phyloP scores from a whole-genome alignment of 2,888 invertebrate genomes.

The Idaea dimidiata region DNA sequence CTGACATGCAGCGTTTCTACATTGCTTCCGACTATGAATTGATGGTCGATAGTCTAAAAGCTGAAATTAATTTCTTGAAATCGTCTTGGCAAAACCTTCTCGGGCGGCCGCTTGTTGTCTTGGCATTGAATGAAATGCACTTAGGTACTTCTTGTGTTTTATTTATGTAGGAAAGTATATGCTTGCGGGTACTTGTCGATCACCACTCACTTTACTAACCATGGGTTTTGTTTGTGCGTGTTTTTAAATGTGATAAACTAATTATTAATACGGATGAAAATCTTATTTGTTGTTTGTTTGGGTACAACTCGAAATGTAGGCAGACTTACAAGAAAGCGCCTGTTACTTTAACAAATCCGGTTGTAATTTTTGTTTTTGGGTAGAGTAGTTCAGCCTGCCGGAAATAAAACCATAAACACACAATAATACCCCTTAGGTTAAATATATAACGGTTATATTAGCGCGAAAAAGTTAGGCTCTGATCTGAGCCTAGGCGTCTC shows the following conservation, averaged over 20 bases:
- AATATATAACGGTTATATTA: too few relatives aligned
- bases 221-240: not conserved
- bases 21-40: constrained; percentile 98
- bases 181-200: constrained; percentile 42
- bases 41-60: constrained; percentile 98
- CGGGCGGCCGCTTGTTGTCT: constrained; percentile 96
- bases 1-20: constrained; percentile 98
- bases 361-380: too few relatives aligned
- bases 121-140: constrained; percentile 93
- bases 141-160: constrained; percentile 85
- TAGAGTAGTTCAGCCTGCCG: too few relatives aligned
- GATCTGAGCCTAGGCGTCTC: too few relatives aligned
- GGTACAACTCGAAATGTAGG: too few relatives aligned
- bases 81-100: constrained; percentile 98
- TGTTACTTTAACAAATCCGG: too few relatives aligned
- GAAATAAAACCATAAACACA: too few relatives aligned
- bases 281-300: too few relatives aligned
- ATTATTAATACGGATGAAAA: not conserved
- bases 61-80: constrained; percentile 98
- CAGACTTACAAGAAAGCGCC: too few relatives aligned
- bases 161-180: constrained; percentile 28
- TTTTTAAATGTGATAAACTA: not conserved
- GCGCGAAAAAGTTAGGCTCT: too few relatives aligned
- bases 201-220: not conserved
- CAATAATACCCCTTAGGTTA: too few relatives aligned